Evolutionary conservation across 2,888 invertebrate species (phyloP), one percentile per base, ranked within the genome.

Genomic region (Mamestra brassicae): DNA sequence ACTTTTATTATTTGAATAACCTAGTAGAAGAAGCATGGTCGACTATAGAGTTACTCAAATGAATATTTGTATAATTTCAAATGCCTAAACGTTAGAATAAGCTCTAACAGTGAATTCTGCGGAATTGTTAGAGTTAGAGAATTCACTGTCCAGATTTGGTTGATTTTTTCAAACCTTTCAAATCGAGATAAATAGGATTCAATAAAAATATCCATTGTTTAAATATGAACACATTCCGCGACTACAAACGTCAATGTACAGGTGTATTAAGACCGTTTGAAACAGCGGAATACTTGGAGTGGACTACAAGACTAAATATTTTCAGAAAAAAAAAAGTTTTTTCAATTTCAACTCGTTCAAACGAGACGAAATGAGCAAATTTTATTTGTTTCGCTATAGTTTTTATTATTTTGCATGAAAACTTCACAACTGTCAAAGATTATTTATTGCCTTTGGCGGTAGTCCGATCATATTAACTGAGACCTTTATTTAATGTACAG

Each of bases 261-360:
- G 91, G 91, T 92, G 91, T 89, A 85, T 83, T 74, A 69, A 64
- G 78, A 84, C 87, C 86, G 87, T 82, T 84, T 80, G 81, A 66
- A 80, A 84, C 47, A 72, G 47, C 3, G 42, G 3, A 69, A 61
- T 54, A 10, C 47, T 45, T 64, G 34, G 72, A 82, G 81, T 42
- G 26, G 69, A 11, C 11, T 52, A 7, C 7, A 0, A 6, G 0
- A 34, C 15, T 45, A 63, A 50, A 60, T 8, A 10, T 17, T 60
- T 15, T 13, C 2, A 3, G 0, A 36, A n/a, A 11, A n/a, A 11
- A 11, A 50, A 45, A 26, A 17, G 11, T 61, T 1, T 1, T 26
- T 45, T 45, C 3, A 55, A 61, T 66, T 15, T 10, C 6, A 36
- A 57, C 34, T 17, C 11, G 13, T 47, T 11, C 11, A 74, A 26